A percentile compares a stretch with the other conserved stretches of the same genome.
Conservation (phyloP, 2,888 invertebrate species). For the Epinotia bilunana region DNA sequence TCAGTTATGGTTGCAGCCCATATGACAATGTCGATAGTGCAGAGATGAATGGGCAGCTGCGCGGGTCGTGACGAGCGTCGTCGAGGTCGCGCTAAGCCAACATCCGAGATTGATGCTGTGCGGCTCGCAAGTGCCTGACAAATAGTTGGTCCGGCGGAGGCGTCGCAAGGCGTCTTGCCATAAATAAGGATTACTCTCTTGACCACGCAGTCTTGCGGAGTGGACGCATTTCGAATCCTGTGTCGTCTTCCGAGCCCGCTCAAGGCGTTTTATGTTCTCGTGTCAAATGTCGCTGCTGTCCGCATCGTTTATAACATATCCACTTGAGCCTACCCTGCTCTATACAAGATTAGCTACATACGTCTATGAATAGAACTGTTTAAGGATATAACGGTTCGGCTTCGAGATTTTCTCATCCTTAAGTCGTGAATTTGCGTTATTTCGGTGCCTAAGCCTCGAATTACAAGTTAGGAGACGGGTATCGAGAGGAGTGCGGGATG, state of each 20-base stretch:
- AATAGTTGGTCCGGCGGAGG: slow-evolving; percentile 79
- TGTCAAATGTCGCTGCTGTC: slow-evolving; percentile 64
- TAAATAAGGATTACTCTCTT: slow-evolving; percentile 82
- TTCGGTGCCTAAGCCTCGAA: slow-evolving; percentile 77
- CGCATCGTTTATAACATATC: slow-evolving; percentile 62
- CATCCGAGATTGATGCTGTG: slow-evolving; percentile 76
- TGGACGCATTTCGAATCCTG: slow-evolving; percentile 66
- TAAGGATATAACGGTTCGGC: slow-evolving; percentile 5
- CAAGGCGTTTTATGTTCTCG: slow-evolving; percentile 55
- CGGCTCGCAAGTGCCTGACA: slow-evolving; percentile 70
- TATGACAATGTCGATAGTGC: slow-evolving; percentile 55
- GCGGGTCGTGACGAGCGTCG: slow-evolving; percentile 35
- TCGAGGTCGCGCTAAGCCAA: slow-evolving; percentile 61
- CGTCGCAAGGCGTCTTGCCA: slow-evolving; percentile 81
- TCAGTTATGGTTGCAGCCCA: slow-evolving; percentile 48
- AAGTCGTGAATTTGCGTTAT: slow-evolving; percentile 79
- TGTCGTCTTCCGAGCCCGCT: slow-evolving; percentile 62
- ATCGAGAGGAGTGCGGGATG: slow-evolving; percentile 74
- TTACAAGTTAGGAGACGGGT: slow-evolving; percentile 78
- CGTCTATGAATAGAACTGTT: neutral
- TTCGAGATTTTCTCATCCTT: slow-evolving; percentile 38
- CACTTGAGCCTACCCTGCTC: slow-evolving; percentile 39
- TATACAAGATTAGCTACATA: slow-evolving; percentile 13
- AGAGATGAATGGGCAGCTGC: slow-evolving; percentile 55
- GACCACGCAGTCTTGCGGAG: slow-evolving; percentile 79